Conservation (phyloP, 1,140 invertebrate genomes). For the Vanessa atalanta region DNA sequence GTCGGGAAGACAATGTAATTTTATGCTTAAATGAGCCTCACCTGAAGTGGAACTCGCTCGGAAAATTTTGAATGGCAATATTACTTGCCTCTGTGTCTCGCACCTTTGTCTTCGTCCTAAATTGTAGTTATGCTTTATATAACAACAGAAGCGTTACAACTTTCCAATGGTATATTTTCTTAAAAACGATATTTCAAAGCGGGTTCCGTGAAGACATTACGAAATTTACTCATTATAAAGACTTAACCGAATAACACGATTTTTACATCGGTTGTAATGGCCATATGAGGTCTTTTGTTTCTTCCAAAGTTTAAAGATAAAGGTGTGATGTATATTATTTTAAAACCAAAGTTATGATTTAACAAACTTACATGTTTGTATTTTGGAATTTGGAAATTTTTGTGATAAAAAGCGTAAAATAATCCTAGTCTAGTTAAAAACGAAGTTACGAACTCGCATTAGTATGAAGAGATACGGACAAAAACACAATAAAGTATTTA, state of each 20-base stretch:
- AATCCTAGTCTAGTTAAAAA: conserved; percentile 34
- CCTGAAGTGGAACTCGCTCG: conserved; percentile 74
- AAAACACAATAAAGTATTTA: conserved; percentile 79
- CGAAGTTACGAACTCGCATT: conserved; percentile 30
- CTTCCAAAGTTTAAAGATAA: neutral
- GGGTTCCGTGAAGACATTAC: conserved; percentile 25
- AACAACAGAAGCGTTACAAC: conserved; percentile 72
- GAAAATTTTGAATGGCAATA: conserved; percentile 78
- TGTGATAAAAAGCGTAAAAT: conserved; percentile 32
- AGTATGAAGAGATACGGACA: conserved; percentile 58
- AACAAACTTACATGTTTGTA: neutral
- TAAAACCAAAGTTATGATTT: neutral
- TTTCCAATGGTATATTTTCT: conserved; percentile 52
- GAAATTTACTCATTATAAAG: conserved; percentile 17
- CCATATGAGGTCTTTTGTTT: neutral
- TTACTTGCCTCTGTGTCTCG: conserved; percentile 60
- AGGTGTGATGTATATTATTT: neutral
- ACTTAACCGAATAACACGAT: conserved; percentile 12
- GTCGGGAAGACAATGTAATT: conserved; percentile 78
- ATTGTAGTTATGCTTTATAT: conserved; percentile 78
- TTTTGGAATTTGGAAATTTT: neutral
- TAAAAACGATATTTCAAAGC: conserved; percentile 18
- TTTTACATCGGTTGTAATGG: neutral
- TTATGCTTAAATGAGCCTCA: conserved; percentile 77
- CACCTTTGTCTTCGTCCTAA: conserved; percentile 68